Evolutionary conservation across 2,888 invertebrate genomes (phyloP).

Genomic region (Aspidiotus destructor): DNA sequence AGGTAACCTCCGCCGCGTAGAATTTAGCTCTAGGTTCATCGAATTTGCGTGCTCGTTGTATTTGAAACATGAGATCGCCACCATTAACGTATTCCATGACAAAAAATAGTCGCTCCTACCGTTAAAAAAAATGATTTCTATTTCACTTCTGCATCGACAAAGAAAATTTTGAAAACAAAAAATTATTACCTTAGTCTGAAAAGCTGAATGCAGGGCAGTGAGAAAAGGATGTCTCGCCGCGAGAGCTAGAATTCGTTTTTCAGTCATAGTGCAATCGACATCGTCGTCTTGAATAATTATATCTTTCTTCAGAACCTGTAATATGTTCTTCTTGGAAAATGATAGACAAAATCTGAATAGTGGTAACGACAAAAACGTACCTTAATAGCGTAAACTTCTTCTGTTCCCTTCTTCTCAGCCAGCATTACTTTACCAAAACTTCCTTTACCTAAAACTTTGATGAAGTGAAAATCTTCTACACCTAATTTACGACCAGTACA

Average conservation of each 20-base stretch:
- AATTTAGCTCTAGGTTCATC: conserved; percentile 91
- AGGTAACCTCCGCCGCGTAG: conserved; percentile 96
- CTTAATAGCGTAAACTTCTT: conserved; percentile 64
- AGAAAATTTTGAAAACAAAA: conserved; percentile 17
- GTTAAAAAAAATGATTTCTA: background rate
- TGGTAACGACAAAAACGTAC: conserved; percentile 36
- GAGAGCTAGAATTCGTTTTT: conserved; percentile 89
- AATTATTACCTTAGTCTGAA: conserved; percentile 69
- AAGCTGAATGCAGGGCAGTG: conserved; percentile 92
- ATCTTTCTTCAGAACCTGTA: conserved; percentile 66
- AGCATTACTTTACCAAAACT: conserved; percentile 99
- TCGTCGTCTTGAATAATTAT: conserved; percentile 98
- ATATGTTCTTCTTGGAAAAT: background rate
- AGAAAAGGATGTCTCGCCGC: conserved; percentile 98
- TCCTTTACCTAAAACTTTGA: conserved; percentile 97
- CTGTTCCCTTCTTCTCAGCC: conserved; percentile 84
- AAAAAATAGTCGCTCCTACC: conserved; percentile 83
- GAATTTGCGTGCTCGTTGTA: conserved; percentile 94
- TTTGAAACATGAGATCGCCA: conserved; percentile 98
- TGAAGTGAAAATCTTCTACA: conserved; percentile 86
- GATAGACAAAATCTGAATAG: too few species aligned
- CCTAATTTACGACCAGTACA: conserved; percentile 50
- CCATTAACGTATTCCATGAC: conserved; percentile 99
- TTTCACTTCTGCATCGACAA: conserved; percentile 25
- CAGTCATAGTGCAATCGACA: conserved; percentile 98